These are phyloP conservation scores for Drosophila pectinifera DNA, from an alignment of 1,140 invertebrate species.

Conservation along the genomic window DNA sequence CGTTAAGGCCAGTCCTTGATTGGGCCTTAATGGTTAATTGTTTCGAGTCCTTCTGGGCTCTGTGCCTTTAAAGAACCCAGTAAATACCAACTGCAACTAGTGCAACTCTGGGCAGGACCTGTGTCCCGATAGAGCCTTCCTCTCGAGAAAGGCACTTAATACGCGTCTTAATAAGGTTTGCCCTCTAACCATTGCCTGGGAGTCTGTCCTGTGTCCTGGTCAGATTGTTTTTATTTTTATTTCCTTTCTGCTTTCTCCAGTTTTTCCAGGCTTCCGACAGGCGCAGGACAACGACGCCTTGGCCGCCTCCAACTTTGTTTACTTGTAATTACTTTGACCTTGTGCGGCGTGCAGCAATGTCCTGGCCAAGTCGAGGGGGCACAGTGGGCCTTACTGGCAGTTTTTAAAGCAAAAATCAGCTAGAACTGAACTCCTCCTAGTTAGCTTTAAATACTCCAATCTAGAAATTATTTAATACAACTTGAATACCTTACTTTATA, in stretches of 20 bases:
- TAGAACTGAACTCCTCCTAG: no score
- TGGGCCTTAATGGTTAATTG: conserved; percentile 16
- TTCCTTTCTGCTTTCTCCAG: neutral
- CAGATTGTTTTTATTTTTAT: conserved; percentile 15
- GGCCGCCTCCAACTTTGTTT: conserved; percentile 48
- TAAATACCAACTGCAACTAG: no score
- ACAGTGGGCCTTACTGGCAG: neutral
- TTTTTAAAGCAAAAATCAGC: no score
- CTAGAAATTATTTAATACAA: no score
- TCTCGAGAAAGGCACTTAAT: conserved; percentile 17
- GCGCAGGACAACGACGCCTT: conserved; percentile 7
- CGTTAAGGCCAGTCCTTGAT: conserved; percentile 2
- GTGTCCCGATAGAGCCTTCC: neutral
- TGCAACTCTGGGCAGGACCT: neutral
- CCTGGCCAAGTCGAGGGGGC: neutral
- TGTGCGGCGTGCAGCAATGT: conserved; percentile 10
- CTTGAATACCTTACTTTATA: no score
- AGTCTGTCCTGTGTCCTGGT: conserved; percentile 7
- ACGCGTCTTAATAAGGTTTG: conserved; percentile 28
- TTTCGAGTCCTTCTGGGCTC: no score
- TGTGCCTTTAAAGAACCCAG: no score
- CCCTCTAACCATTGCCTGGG: neutral
- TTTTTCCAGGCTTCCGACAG: conserved; percentile 1
- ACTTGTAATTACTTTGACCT: conserved; percentile 63
- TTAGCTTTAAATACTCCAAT: no score